Percentiles rank a stretch among this genome's conserved stretches.
phyloP scores from a whole-genome alignment of 2,888 invertebrate genomes.

The Brenthis ino region DNA sequence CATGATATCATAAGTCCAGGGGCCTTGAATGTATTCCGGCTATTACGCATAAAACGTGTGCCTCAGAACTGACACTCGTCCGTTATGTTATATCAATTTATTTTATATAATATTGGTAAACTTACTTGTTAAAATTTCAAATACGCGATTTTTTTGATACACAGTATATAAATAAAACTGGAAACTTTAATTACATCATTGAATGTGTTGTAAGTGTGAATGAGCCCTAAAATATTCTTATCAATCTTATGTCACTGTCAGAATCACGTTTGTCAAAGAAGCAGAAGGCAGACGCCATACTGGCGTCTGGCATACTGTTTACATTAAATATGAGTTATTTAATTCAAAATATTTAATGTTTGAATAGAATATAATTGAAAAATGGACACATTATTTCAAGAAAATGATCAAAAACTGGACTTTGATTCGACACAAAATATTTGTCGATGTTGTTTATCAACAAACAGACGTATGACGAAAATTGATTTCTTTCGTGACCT shows the following conservation, averaged over 20 bases:
- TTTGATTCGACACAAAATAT: slow-evolving; percentile 43
- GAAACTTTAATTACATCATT: too few relatives aligned
- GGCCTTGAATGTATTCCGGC: too few relatives aligned
- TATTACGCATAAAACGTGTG: too few relatives aligned
- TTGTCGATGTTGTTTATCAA: slow-evolving; percentile 67
- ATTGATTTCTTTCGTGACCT: slow-evolving; percentile 44
- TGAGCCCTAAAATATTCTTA: not conserved
- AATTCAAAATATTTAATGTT: slow-evolving; percentile 24
- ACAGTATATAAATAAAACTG: too few relatives aligned
- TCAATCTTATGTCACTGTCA: slow-evolving; percentile 3
- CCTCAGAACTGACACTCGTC: too few relatives aligned
- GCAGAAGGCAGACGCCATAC: slow-evolving; percentile 30
- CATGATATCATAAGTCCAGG: too few relatives aligned
- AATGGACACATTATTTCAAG: slow-evolving; percentile 28
- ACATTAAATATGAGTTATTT: slow-evolving; percentile 15
- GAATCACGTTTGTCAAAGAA: slow-evolving; percentile 16
- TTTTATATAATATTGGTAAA: too few relatives aligned
- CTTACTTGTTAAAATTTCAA: too few relatives aligned
- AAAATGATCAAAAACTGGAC: slow-evolving; percentile 34
- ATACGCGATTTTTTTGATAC: too few relatives aligned
- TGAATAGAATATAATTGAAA: slow-evolving; percentile 7
- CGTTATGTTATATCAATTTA: too few relatives aligned
- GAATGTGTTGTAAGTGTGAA: not conserved
- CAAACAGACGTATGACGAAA: slow-evolving; percentile 52
- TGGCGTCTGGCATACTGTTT: slow-evolving; percentile 20